Percentiles rank a stretch among this genome's conserved stretches.
Evolutionary conservation across 1,140 invertebrate genomes (phyloP).

Genomic region (Ectropis grisescens): DNA sequence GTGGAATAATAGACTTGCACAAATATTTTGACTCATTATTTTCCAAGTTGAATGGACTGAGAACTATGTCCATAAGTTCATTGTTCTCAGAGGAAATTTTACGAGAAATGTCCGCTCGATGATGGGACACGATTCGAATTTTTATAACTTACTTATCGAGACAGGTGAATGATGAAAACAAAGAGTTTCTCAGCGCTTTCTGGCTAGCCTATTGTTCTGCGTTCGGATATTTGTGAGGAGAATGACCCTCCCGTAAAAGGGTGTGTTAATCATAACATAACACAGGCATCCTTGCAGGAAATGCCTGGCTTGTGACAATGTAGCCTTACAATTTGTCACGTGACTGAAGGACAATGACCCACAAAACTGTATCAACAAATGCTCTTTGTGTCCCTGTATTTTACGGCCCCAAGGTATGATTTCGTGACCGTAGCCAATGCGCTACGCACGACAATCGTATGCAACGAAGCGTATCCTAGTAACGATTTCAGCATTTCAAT

Average conservation of each 20-base stretch:
- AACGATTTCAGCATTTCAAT: constrained; percentile 57
- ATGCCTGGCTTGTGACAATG: constrained; percentile 28
- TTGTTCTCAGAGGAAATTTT: constrained; percentile 55
- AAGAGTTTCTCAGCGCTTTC: constrained; percentile 48
- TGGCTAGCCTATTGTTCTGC: constrained; percentile 47
- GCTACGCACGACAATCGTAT: constrained; percentile 18
- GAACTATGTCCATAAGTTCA: constrained; percentile 25
- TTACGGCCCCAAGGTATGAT: constrained; percentile 8
- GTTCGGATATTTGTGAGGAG: constrained; percentile 27
- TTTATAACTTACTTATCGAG: constrained; percentile 53
- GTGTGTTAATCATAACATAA: constrained; percentile 42
- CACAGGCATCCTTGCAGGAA: no score
- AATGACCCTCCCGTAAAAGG: constrained; percentile 52
- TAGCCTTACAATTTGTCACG: constrained; percentile 19
- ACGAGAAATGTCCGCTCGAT: constrained; percentile 45
- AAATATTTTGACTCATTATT: no score
- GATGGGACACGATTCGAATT: constrained; percentile 46
- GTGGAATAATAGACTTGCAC: no score
- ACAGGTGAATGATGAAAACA: constrained; percentile 38
- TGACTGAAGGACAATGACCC: constrained; percentile 26
- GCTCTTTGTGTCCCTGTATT: constrained; percentile 1
- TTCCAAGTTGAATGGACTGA: constrained; percentile 1
- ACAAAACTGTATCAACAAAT: constrained; percentile 1
- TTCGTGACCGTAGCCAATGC: constrained; percentile 25
- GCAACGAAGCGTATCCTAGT: constrained; percentile 44